Evolutionary conservation across 2,797 vertebrate species (phyloP), one percentile per base, ranked within the genome.

Genomic region (Taenioides sp.): DNA sequence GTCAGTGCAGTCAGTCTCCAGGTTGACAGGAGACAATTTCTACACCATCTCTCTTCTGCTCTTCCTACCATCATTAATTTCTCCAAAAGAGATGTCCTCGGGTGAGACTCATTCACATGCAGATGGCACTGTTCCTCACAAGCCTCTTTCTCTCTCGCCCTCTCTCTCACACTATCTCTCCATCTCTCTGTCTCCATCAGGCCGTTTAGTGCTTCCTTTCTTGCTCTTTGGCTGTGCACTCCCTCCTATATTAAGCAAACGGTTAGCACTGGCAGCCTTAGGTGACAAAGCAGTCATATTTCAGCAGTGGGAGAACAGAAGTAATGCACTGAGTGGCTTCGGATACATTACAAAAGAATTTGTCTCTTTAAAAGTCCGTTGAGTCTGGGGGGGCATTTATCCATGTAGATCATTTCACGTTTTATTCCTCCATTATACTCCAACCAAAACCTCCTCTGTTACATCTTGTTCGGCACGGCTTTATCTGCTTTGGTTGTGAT

Each of bases 1-100:
- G 65, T 83, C n/a, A 54, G 57, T 63, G 34, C 12, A 87, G 78
- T 89, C 86, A 89, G 85, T 77, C 77, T 83, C 75, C 81, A 67
- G 71, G 73, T 80, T 90, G 87, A 86, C 52, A 73, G 71, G 78
- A 87, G 80, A 79, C 65, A 72, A 31, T 50, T 88, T 81, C 75
- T 82, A 76, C 72, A 70, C 78, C 66, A 84, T 78, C 84, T 90
- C 87, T 86, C 79, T 89, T 91, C 92, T 89, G 86, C 85, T 89
- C 34, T 94, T 92, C 85, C 77, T 80, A 78, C 92, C 87, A 94
- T 93, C 92, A 95, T 95, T 94, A 92, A 94, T 94, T 93, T 92
- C 84, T 93, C 86, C 82, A 88, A 93, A 91, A 93, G 90, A 93
- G 86, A 93, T 92, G 88, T 92, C 90, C 87, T 91, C 66, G 85